Base-by-base conservation (phyloP, 1,140 invertebrate genomes). In the Drosophila leontia region DNA sequence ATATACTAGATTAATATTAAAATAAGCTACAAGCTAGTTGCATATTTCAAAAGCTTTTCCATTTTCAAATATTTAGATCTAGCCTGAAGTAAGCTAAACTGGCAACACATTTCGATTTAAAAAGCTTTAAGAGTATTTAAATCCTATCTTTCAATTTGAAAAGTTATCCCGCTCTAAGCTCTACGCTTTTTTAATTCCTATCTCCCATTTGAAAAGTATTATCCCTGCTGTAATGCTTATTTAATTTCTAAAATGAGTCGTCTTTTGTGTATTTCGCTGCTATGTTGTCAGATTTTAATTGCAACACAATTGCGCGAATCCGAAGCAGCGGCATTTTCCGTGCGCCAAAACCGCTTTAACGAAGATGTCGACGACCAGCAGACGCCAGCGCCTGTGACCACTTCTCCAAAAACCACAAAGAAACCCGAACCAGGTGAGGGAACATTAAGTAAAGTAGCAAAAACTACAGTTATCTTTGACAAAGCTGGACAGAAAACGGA, bases 311-410 rank as follows among this genome's bases (percentile, higher is more conserved):
- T 57, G 8, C 3, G 44, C 15, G 45, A 23, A 34, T 59, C 68
- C 7, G 29, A 32, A 7, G 69, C 44, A 11, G 23, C 35, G 9
- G 62, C 80, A 15, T 78, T 71, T 81, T 71, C 77, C 4, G 45
- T 77, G 13, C 69, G 85, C 1, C 69, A 87, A 39, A 87, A 81
- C 51, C 53, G 53, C 2, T 35, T 64, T 37, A 55, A 23, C 12
- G 35, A 26, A 1, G 39, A 55, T 32, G n/a, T 13, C 26, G 45
- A 69, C 17, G 9, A 45, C 19, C 53, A 59, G 32, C 75, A 48
- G 23, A 72, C 63, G 0, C 56, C 58, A 5, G 44, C 39, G 12
- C 56, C 63, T 7, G 29, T 6, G 50, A 35, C 48, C 0, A 32
- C 17, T 17, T 17, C 35, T 5, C 47, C 51, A 3, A 41, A 39